Conservation (phyloP, 2,113 vertebrate species). For the Crotalus tigris region DNA sequence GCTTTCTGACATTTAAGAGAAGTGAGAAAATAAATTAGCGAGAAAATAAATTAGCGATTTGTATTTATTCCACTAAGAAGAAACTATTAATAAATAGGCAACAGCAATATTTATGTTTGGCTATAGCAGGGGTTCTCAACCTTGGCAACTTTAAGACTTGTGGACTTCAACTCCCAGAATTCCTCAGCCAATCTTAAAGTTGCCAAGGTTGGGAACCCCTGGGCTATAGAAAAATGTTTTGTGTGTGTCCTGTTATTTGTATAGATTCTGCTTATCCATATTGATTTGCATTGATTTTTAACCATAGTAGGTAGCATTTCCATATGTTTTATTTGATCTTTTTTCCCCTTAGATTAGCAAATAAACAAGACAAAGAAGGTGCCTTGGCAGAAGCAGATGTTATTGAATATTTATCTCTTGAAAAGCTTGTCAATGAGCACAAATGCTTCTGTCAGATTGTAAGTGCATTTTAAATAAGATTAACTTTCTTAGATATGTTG, state of each 20-base stretch:
- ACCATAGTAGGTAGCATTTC: neutral
- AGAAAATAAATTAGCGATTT: neutral
- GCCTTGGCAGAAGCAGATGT: conserved; percentile 91
- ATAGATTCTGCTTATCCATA: neutral
- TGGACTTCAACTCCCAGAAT: no score
- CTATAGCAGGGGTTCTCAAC: neutral
- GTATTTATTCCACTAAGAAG: neutral
- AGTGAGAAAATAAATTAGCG: neutral
- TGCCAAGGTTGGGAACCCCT: no score
- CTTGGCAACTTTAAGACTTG: no score
- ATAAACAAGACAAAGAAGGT: conserved; percentile 93
- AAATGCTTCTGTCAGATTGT: conserved; percentile 96
- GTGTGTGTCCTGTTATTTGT: neutral
- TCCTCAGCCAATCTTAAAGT: no score
- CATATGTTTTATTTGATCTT: conserved; percentile 9
- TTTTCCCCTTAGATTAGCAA: conserved; percentile 79
- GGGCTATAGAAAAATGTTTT: neutral
- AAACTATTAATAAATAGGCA: neutral
- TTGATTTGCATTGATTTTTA: neutral
- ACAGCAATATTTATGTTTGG: neutral
- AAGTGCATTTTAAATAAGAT: conserved; percentile 63
- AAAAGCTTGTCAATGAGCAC: conserved; percentile 91
- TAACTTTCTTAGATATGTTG: conserved; percentile 2
- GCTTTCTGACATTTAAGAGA: neutral
- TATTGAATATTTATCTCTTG: conserved; percentile 88